Base-by-base conservation (phyloP, 1,140 invertebrate genomes). In the Archivesica marissinica region DNA sequence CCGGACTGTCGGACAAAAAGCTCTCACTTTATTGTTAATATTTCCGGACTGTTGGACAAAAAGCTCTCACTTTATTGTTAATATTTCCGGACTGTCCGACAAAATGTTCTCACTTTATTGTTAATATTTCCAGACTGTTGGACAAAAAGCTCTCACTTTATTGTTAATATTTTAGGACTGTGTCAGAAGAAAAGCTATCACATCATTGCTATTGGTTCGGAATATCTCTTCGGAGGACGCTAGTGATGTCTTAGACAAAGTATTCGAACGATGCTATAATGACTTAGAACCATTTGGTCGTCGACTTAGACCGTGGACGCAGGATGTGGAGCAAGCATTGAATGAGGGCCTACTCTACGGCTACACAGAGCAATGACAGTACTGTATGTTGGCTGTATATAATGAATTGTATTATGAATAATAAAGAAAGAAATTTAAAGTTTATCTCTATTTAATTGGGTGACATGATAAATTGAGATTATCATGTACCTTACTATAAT, bases 211-310 rank as follows among this genome's bases (percentile, higher is more conserved):
- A 75, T 96, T 97, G 64, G 97, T 97, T 7, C 95, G 97, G 66
- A 96, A 97, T 90, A 95, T 99, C 28, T 95, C 95, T 0, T 93
- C 95, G 84, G 93, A 95, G 77, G 96, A 97, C 93, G 98, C 97
- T 0, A 93, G 95, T 17, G 95, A 95, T 41, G 96, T 97, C 6
- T 96, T 99, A 17, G 96, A 98, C 88, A 95, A 96, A 92, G 98
- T 99, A 7, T 99, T 99, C 94, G 95, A 96, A 1, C 97, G 96
- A 92, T 99, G 98, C 94, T 99, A 99, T 92, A 95, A 96, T 85
- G 98, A 99, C 95, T 94, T 99, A 82, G 98, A 99, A 93, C 98
- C 98, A 4, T 95, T 99, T 76, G 98, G 98, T 1, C 95, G 98
- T 50, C 75, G 90, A 50, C 84, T 89, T 2, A 64, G 90, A 52